Percentiles rank a stretch among this genome's conserved stretches.
These are phyloP conservation scores for Rousettus madagascariensis DNA, from an alignment of 2,797 vertebrate species.

Conservation along the genomic window DNA sequence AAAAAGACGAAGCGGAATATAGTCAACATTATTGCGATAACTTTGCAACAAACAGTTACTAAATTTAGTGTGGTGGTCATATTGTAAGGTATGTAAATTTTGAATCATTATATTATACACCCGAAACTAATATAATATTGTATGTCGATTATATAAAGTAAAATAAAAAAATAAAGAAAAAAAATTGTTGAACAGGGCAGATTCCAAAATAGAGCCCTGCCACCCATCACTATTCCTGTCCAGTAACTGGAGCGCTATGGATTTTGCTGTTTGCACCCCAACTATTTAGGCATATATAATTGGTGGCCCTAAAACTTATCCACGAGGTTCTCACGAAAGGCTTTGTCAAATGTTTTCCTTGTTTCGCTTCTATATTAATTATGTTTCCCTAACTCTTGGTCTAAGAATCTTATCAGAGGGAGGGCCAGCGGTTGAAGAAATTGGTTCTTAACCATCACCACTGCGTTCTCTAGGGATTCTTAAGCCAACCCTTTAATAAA, in stretches of 20 bases:
- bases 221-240: no score
- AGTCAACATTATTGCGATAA: not conserved
- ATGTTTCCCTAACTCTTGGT: not conserved
- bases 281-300: not conserved
- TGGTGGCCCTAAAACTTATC: not conserved
- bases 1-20: not conserved
- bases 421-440: not conserved
- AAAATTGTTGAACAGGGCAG: not conserved
- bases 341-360: not conserved
- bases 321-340: not conserved
- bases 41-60: not conserved
- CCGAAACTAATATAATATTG: not conserved
- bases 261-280: not conserved
- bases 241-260: fast-evolving
- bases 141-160: not conserved
- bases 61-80: not conserved
- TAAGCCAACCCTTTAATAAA: not conserved
- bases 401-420: not conserved
- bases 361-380: not conserved
- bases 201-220: not conserved
- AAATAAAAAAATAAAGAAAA: not conserved
- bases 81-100: not conserved
- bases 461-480: not conserved
- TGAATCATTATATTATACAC: not conserved
- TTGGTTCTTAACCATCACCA: not conserved